Evolutionary conservation across 1,140 invertebrate genomes (phyloP).

Genomic region (Carposina sasakii): DNA sequence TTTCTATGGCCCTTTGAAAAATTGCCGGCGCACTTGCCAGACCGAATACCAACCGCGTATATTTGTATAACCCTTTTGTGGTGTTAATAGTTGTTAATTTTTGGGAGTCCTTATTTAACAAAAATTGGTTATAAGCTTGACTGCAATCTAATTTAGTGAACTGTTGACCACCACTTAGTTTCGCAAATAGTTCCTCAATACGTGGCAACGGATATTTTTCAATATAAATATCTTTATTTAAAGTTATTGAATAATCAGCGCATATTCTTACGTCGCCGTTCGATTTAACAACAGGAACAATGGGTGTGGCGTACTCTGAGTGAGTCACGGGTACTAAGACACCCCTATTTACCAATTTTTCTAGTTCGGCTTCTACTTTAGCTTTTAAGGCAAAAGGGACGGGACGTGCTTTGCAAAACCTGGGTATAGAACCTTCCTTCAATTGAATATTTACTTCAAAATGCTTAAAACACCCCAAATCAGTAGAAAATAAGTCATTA

Average conservation of each 20-base stretch:
- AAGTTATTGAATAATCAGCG: neutral
- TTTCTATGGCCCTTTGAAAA: slow-evolving; percentile 32
- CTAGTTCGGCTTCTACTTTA: neutral
- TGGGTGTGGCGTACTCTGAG: slow-evolving; percentile 1
- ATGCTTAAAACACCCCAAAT: neutral
- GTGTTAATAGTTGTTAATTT: slow-evolving; percentile 27
- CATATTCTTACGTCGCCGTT: neutral
- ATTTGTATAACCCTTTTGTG: slow-evolving; percentile 12
- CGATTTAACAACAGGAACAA: neutral
- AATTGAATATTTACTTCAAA: neutral
- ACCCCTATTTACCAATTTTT: neutral
- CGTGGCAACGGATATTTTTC: neutral
- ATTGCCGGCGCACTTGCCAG: slow-evolving; percentile 20
- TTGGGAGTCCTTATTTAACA: slow-evolving; percentile 16
- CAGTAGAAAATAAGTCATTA: neutral
- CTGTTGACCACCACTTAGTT: slow-evolving; percentile 9
- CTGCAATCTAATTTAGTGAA: slow-evolving; percentile 25
- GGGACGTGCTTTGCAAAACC: slow-evolving; percentile 6
- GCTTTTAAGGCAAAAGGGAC: slow-evolving; percentile 1
- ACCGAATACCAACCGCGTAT: slow-evolving; percentile 20
- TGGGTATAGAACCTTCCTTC: neutral
- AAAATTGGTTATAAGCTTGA: neutral
- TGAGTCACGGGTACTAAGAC: neutral
- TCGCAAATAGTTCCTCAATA: neutral
- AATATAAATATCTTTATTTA: neutral